Evolutionary conservation across 2,797 vertebrate genomes (phyloP).

Genomic region (Iguana delicatissima): DNA sequence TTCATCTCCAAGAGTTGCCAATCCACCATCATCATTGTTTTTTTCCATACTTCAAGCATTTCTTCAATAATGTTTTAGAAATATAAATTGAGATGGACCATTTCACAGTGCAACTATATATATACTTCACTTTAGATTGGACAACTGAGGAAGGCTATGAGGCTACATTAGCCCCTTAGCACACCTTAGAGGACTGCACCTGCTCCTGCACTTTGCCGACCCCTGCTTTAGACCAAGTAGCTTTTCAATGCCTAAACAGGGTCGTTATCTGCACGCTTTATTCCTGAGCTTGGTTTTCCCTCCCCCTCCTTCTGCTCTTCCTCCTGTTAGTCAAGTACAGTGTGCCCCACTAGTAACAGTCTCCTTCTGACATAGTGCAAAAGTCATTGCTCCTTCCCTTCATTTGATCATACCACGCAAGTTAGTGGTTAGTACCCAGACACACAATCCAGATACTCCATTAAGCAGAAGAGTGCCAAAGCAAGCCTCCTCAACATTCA

Average conservation of each 20-base stretch:
- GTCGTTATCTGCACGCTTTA: background rate
- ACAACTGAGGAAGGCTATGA: too few relatives aligned
- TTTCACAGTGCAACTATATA: background rate
- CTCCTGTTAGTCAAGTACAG: background rate
- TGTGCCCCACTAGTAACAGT: background rate
- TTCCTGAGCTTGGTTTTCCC: background rate
- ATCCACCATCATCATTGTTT: constrained; percentile 8
- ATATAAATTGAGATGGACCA: background rate
- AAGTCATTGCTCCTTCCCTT: background rate
- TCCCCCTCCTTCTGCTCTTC: background rate
- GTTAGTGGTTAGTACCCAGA: too few relatives aligned
- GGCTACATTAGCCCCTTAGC: too few relatives aligned
- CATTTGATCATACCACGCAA: background rate
- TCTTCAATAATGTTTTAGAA: background rate
- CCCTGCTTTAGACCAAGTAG: background rate
- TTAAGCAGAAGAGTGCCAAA: background rate
- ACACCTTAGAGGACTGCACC: too few relatives aligned
- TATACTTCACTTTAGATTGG: background rate
- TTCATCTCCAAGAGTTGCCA: constrained; percentile 2
- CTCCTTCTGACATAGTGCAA: background rate
- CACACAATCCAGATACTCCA: background rate
- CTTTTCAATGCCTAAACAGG: background rate
- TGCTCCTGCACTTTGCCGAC: background rate
- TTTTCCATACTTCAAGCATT: background rate
- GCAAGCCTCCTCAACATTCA: background rate